Evolutionary conservation across 1,140 invertebrate species (phyloP).

Genomic region (Bombus waltoni): DNA sequence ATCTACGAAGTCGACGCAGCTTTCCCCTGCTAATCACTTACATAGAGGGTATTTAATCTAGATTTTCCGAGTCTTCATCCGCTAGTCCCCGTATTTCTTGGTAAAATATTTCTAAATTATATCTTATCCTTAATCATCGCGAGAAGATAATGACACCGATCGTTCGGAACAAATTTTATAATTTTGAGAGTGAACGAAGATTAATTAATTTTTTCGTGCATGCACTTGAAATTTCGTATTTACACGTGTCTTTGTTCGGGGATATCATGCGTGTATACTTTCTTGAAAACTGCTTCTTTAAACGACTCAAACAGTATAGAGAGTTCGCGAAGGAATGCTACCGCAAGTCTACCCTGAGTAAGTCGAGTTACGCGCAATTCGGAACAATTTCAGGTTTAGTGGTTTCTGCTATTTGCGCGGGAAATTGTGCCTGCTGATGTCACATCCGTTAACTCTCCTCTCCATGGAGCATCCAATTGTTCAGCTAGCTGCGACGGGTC

Average conservation of each 20-base stretch:
- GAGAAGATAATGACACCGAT: not conserved
- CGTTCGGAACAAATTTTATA: no score
- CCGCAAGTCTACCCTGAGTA: conserved; percentile 69
- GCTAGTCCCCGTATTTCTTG: not conserved
- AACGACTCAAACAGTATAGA: not conserved
- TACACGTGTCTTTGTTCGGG: no score
- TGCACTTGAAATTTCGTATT: no score
- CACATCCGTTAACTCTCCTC: conserved; percentile 76
- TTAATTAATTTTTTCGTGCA: no score
- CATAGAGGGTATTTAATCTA: not conserved
- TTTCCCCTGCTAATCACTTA: not conserved
- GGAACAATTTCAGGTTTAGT: conserved; percentile 80
- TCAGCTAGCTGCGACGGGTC: conserved; percentile 50
- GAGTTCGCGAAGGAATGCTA: conserved; percentile 35
- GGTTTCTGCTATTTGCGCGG: conserved; percentile 80
- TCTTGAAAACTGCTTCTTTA: not conserved
- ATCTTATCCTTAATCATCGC: no score
- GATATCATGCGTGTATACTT: no score
- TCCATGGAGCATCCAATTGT: conserved; percentile 59
- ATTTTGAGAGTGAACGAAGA: no score
- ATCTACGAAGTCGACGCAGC: not conserved
- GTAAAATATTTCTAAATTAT: not conserved
- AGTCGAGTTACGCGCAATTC: conserved; percentile 76
- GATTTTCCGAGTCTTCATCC: not conserved
- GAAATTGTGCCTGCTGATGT: conserved; percentile 81